phyloP scores from a whole-genome alignment of 2,113 vertebrate species.

The Mormoops blainvillei region DNA sequence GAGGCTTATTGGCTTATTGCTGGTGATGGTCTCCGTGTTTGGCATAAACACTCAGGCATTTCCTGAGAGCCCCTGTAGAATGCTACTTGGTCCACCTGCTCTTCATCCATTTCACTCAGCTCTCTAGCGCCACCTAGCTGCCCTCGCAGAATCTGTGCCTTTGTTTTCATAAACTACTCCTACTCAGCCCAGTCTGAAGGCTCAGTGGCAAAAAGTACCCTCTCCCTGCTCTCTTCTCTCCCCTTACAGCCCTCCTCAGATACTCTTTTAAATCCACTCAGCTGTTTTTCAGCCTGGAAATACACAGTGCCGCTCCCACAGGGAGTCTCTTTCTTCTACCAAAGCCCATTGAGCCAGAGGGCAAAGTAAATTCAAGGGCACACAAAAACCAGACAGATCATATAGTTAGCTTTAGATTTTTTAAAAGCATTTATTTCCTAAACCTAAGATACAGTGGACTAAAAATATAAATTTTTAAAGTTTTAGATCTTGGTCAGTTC shows the following conservation, averaged over 20 bases:
- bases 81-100: not conserved
- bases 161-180: not conserved
- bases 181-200: not conserved
- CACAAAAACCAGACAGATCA: not conserved
- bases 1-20: not conserved
- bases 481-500: not conserved
- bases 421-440: not conserved
- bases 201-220: not conserved
- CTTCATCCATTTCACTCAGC: not conserved
- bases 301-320: not conserved
- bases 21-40: slow-evolving; percentile 23
- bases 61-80: slow-evolving; percentile 27
- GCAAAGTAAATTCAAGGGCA: not conserved
- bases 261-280: not conserved
- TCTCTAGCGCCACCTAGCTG: slow-evolving; percentile 29
- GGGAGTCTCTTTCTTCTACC: not conserved
- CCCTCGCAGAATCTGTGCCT: not conserved
- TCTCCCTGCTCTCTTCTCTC: not conserved
- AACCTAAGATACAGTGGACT: not conserved
- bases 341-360: not conserved
- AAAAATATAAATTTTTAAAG: not conserved
- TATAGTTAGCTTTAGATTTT: slow-evolving; percentile 1
- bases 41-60: slow-evolving; percentile 47
- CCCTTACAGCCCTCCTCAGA: not conserved
- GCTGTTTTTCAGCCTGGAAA: not conserved